Conservation (phyloP, 2,797 vertebrate genomes). For the Pogoniulus pusillus region DNA sequence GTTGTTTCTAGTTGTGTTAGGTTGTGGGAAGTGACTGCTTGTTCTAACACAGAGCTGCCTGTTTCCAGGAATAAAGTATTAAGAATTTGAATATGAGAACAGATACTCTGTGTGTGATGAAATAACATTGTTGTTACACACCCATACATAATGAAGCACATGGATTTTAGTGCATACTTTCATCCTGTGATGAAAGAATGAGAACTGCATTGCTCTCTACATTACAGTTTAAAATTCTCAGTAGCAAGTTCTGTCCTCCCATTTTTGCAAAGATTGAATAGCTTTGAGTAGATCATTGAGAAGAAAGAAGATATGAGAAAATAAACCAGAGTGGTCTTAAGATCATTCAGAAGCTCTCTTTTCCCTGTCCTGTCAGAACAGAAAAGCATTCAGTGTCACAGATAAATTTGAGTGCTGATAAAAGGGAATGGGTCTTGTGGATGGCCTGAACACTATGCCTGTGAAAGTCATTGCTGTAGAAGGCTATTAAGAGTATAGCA, state of each 20-base stretch:
- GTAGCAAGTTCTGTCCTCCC: neutral
- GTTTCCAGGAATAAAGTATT: neutral
- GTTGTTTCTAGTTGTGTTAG: neutral
- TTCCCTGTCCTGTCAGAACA: neutral
- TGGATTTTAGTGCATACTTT: neutral
- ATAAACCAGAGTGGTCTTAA: neutral
- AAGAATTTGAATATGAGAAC: neutral
- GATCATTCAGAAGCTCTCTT: neutral
- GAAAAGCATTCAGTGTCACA: neutral
- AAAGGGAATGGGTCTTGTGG: neutral
- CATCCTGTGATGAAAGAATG: neutral
- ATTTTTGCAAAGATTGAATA: neutral
- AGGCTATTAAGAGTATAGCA: neutral
- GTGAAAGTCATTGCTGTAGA: neutral
- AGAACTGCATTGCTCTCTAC: neutral
- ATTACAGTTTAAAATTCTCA: neutral
- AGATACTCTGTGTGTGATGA: neutral
- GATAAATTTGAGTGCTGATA: neutral
- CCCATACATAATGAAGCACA: neutral
- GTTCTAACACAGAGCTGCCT: neutral
- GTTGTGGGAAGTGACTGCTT: neutral
- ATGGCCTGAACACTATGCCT: rapidly evolving
- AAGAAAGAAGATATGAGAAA: neutral
- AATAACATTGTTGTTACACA: neutral
- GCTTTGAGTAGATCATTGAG: neutral